A percentile compares a stretch with the other conserved stretches of the same genome.
phyloP scores from a whole-genome alignment of 2,888 invertebrate genomes.

The Ypsolopha sequella region DNA sequence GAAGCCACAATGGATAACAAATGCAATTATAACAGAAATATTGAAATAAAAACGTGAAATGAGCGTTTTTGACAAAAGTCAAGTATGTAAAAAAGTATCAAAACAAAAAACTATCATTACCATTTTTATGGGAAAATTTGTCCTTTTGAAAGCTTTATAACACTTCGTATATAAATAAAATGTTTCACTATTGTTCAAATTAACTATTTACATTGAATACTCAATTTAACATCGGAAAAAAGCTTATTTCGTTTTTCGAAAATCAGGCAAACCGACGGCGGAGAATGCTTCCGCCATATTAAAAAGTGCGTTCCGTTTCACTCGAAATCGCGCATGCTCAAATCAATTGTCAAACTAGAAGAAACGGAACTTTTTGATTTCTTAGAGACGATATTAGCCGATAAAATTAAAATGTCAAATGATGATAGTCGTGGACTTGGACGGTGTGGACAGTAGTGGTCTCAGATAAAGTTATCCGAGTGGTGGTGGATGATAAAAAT shows the following conservation, averaged over 20 bases:
- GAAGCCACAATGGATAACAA: constrained; percentile 7
- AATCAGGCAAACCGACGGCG: constrained; percentile 56
- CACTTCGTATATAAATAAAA: constrained; percentile 14
- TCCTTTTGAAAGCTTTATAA: constrained; percentile 17
- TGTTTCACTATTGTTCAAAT: constrained; percentile 13
- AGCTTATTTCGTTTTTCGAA: constrained; percentile 35
- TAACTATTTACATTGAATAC: not conserved
- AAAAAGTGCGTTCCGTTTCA: constrained; percentile 28
- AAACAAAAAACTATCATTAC: constrained; percentile 73
- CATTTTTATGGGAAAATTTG: constrained; percentile 52
- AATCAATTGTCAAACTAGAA: constrained; percentile 5
- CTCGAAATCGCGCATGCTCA: constrained; percentile 4
- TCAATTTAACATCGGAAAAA: constrained; percentile 33
- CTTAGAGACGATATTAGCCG: not conserved
- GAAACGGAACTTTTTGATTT: constrained; percentile 1
- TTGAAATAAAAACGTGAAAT: constrained; percentile 27
- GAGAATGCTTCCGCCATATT: constrained; percentile 69
- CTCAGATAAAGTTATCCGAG: too few relatives aligned
- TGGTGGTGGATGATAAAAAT: too few relatives aligned
- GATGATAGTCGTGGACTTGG: too few relatives aligned
- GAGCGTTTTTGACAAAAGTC: constrained; percentile 41
- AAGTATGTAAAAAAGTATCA: constrained; percentile 69
- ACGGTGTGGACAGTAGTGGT: too few relatives aligned
- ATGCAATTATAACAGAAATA: constrained; percentile 15
- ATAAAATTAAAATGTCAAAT: not conserved